Base-by-base conservation (phyloP, 2,888 invertebrate genomes). In the Physocephala rufipes region DNA sequence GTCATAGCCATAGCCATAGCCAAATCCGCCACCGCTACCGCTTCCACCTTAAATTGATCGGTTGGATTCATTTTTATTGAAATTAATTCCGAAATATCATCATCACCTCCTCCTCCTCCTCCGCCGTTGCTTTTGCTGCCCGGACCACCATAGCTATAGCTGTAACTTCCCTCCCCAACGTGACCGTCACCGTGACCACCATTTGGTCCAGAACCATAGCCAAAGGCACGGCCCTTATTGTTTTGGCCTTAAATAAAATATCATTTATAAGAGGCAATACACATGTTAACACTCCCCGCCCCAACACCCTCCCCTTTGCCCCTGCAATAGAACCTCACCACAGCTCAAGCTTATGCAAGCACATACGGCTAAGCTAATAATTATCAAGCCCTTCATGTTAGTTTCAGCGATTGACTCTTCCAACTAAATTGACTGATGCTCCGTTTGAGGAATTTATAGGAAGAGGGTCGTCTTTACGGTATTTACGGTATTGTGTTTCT, bases 171-270 rank as follows among this genome's bases (percentile, higher is more conserved):
- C 1, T 21, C 45, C 21, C 63, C 63, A 24, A 13, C 47, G 16
- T 63, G 63, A 19, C 15, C 24, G 24, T 63, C 24, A 15, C 47
- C 63, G 63, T 63, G 63, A n/a, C 63, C 49, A 2, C 63, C 63
- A 26, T 63, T 63, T 45, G 43, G 49, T 5, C 49, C 47, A n/a
- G 2, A 63, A 1, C 63, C 63, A 19, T 45, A 45, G 45, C 1
- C 49, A 19, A 5, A 24, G 1, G 24, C 47, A 12, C 9, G 59
- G 15, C 59, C 59, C 13, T 3, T 1, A 19, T 30, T 30, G 36
- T 30, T 30, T 59, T 2, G n/a, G 26, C 7, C 30, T 59, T 1
- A 15, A 30, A 59, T 28, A 7, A 58, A 15, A 45, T 45, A 9
- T 45, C 45, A 45, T 15, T 15, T 45, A 12, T 45, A 45, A 45